Conservation (phyloP, 1,140 invertebrate genomes). For the Procambarus virginalis region DNA sequence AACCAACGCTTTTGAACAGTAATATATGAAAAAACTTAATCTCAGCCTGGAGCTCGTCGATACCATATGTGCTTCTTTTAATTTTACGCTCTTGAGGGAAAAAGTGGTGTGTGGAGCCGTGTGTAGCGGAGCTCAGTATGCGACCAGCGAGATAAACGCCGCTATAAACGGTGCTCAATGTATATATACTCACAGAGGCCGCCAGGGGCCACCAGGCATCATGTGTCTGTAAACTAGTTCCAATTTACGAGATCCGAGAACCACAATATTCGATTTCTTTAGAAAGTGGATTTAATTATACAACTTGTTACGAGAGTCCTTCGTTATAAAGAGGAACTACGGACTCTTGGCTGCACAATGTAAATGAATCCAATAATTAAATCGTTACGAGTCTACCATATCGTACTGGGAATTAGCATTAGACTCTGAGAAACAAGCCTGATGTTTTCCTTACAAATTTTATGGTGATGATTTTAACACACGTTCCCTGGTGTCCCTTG, state of each 20-base stretch:
- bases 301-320: neutral
- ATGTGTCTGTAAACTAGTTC: neutral
- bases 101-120: neutral
- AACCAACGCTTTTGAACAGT: neutral
- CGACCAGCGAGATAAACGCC: too few species aligned
- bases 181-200: too few species aligned
- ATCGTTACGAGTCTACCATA: too few species aligned
- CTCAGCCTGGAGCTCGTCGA: slow-evolving; percentile 29
- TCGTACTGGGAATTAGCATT: too few species aligned
- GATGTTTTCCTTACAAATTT: too few species aligned
- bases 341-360: neutral
- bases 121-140: too few species aligned
- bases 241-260: neutral
- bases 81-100: slow-evolving; percentile 7
- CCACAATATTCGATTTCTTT: neutral
- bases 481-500: too few species aligned
- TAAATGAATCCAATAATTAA: neutral
- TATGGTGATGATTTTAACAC: too few species aligned
- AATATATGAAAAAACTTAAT: slow-evolving; percentile 36
- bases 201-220: too few species aligned
- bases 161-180: too few species aligned
- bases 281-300: neutral
- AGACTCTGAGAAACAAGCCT: too few species aligned
- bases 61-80: slow-evolving; percentile 49
- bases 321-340: neutral